Percentiles rank a stretch among this genome's conserved stretches.
These are phyloP conservation scores for Hemicordylus capensis DNA, from an alignment of 2,113 vertebrate species.

Conservation along the genomic window DNA sequence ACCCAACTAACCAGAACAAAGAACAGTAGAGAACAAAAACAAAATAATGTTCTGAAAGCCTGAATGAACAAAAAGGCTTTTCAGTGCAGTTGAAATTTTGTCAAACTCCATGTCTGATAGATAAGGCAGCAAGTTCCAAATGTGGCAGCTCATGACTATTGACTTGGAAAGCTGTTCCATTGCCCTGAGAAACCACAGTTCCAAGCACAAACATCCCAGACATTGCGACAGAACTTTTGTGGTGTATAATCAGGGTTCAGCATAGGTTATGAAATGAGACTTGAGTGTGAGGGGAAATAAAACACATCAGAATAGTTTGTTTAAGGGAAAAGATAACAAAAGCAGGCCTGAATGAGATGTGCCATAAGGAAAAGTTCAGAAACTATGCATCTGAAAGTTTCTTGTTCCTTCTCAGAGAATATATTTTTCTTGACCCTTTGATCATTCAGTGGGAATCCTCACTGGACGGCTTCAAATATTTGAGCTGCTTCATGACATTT, in stretches of 20 bases:
- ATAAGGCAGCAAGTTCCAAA: background rate
- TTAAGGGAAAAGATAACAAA: slow-evolving; percentile 26
- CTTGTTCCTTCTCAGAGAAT: slow-evolving; percentile 6
- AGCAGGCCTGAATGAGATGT: background rate
- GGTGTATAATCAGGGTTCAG: background rate
- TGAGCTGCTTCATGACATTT: too few relatives aligned
- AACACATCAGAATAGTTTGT: background rate
- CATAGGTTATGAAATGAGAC: background rate
- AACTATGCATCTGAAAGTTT: background rate
- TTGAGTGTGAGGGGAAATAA: slow-evolving; percentile 20
- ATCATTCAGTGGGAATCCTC: background rate
- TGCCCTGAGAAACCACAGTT: background rate
- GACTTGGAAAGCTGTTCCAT: background rate
- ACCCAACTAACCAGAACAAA: background rate
- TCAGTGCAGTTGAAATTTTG: slow-evolving; percentile 17
- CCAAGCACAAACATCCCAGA: background rate
- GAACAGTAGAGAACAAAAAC: slow-evolving; percentile 8
- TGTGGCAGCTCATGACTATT: rapidly evolving
- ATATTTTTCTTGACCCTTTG: background rate
- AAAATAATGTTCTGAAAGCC: background rate
- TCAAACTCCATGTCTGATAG: slow-evolving; percentile 21
- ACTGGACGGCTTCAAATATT: background rate
- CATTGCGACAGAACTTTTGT: background rate
- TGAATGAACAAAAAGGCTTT: slow-evolving; percentile 20
- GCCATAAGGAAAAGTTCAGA: background rate